Percentiles rank a stretch among this genome's conserved stretches.
These are phyloP conservation scores for Nematopogon swammerdamellus DNA, from an alignment of 2,888 invertebrate species.

Conservation along the genomic window DNA sequence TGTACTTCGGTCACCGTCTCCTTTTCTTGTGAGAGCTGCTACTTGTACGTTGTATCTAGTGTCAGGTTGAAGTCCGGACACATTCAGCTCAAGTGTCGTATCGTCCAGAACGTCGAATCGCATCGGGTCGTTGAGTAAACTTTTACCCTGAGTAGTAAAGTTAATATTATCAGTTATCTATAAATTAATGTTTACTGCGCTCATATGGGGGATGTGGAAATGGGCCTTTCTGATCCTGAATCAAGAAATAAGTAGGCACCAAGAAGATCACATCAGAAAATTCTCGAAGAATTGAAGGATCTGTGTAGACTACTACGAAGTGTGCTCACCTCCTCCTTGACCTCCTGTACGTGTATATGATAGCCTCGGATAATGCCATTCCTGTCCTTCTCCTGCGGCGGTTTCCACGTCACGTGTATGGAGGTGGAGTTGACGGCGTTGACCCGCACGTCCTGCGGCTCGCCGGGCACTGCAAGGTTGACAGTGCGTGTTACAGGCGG, in stretches of 20 bases:
- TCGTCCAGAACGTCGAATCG: slow-evolving; percentile 84
- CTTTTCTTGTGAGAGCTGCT: slow-evolving; percentile 93
- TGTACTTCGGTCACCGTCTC: slow-evolving; percentile 91
- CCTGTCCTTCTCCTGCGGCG: slow-evolving; percentile 85
- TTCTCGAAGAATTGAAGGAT: too few relatives aligned
- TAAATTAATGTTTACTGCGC: too few relatives aligned
- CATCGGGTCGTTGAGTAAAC: slow-evolving; percentile 82
- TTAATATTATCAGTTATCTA: slow-evolving; percentile 1
- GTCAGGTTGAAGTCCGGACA: slow-evolving; percentile 91
- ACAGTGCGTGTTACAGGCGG: slow-evolving; percentile 24
- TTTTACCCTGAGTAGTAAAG: slow-evolving; percentile 58
- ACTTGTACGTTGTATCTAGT: slow-evolving; percentile 93
- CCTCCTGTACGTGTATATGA: slow-evolving; percentile 93
- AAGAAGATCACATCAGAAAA: too few relatives aligned
- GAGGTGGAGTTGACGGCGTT: slow-evolving; percentile 93
- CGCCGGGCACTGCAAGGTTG: slow-evolving; percentile 94
- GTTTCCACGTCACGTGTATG: slow-evolving; percentile 92
- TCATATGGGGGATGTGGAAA: slow-evolving; percentile 1
- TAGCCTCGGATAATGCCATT: slow-evolving; percentile 96
- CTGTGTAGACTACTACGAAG: too few relatives aligned
- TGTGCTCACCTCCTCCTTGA: slow-evolving; percentile 80
- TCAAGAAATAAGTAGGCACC: background rate
- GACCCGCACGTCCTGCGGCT: slow-evolving; percentile 90
- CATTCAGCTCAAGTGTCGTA: slow-evolving; percentile 71
- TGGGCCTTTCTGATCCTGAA: slow-evolving; percentile 1